Conservation (phyloP, 1,140 invertebrate genomes). For the Notospermus geniculatus region DNA sequence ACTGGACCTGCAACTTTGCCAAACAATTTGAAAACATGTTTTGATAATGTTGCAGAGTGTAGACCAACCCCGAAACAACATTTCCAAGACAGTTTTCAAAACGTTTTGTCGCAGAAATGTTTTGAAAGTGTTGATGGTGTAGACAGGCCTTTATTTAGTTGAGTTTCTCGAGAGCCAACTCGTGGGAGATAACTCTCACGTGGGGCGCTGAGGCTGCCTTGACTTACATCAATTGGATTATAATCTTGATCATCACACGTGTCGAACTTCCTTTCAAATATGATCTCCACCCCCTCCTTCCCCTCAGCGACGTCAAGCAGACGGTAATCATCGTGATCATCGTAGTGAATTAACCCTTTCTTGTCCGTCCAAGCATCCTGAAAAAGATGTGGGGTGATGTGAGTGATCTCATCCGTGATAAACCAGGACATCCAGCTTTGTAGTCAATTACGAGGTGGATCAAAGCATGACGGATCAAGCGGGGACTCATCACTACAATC, state of each 20-base stretch:
- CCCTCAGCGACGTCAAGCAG: slow-evolving; percentile 54
- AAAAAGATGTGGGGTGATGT: no score
- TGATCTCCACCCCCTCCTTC: slow-evolving; percentile 57
- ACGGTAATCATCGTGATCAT: slow-evolving; percentile 76
- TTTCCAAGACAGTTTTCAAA: slow-evolving; percentile 1
- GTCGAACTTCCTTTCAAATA: slow-evolving; percentile 77
- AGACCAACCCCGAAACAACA: neutral
- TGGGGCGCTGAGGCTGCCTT: no score
- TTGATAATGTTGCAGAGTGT: no score
- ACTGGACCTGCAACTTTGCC: no score
- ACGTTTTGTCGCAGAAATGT: no score
- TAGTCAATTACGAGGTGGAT: neutral
- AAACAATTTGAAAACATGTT: no score
- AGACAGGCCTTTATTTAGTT: neutral
- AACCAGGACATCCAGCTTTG: neutral
- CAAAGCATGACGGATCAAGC: no score
- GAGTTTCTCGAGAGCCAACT: slow-evolving; percentile 11
- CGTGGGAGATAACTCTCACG: no score
- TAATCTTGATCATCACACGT: slow-evolving; percentile 91
- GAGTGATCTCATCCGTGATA: neutral
- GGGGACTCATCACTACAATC: no score
- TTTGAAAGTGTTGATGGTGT: no score
- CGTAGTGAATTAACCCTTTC: slow-evolving; percentile 67
- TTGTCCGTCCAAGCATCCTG: slow-evolving; percentile 76
- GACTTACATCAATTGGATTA: slow-evolving; percentile 72